phyloP scores from a whole-genome alignment of 1,140 invertebrate genomes.

The Drosophila gunungcola region DNA sequence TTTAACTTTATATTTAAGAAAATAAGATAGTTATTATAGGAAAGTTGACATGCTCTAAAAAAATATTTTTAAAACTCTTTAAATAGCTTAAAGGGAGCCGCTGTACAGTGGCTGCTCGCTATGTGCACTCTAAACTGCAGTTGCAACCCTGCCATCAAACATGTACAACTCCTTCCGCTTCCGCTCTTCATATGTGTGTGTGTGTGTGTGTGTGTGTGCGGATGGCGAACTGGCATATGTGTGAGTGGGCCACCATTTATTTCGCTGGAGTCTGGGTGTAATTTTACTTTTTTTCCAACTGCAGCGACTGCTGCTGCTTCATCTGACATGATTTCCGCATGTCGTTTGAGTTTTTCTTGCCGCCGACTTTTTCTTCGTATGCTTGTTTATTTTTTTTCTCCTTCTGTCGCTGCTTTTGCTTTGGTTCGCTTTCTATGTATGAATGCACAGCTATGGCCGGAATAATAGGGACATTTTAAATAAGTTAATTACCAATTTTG shows the following conservation, averaged over 20 bases:
- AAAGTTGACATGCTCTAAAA: too few relatives aligned
- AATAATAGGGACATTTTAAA: slow-evolving; percentile 4
- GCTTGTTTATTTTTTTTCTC: slow-evolving; percentile 43
- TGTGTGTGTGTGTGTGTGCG: slow-evolving; percentile 12
- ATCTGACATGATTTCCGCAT: slow-evolving; percentile 82
- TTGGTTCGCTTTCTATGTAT: slow-evolving; percentile 14
- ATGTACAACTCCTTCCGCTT: slow-evolving; percentile 76
- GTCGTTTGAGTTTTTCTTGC: slow-evolving; percentile 73
- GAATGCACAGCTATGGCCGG: slow-evolving; percentile 16
- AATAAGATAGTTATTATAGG: not conserved
- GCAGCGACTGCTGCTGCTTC: slow-evolving; percentile 62
- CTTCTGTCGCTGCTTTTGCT: slow-evolving; percentile 2
- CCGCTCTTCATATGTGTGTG: slow-evolving; percentile 30
- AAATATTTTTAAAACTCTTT: not conserved
- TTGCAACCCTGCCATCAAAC: slow-evolving; percentile 52
- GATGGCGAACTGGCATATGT: slow-evolving; percentile 30
- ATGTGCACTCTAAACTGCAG: slow-evolving; percentile 27
- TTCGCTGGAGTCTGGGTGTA: slow-evolving; percentile 42
- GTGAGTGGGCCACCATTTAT: slow-evolving; percentile 64
- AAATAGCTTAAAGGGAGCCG: not conserved
- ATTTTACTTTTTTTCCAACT: slow-evolving; percentile 44
- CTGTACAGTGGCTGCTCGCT: slow-evolving; percentile 33
- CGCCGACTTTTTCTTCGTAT: slow-evolving; percentile 56
- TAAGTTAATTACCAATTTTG: too few relatives aligned
- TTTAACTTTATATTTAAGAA: too few relatives aligned